Percentiles rank a stretch among this genome's conserved stretches.
Evolutionary conservation across 2,888 invertebrate genomes (phyloP).

Genomic region (Chalcis sispes): DNA sequence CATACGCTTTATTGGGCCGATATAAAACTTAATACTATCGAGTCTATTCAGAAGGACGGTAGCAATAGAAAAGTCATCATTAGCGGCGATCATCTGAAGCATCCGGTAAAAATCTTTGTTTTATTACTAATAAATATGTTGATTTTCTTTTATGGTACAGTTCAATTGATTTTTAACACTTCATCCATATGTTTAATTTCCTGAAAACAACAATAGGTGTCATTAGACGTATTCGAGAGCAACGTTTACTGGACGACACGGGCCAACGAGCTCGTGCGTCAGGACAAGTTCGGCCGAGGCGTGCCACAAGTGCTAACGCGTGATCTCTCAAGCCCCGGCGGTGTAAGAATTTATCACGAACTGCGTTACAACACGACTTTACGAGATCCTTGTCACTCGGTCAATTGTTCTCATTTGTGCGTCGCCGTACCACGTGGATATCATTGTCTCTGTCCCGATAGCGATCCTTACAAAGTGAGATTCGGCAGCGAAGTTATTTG

Average conservation of each 20-base stretch:
- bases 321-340: conserved; percentile 90
- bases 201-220: conserved; percentile 72
- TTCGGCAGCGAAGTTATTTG: conserved; percentile 83
- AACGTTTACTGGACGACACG: conserved; percentile 95
- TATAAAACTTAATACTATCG: conserved; percentile 92
- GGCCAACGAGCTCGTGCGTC: conserved; percentile 88
- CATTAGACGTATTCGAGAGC: conserved; percentile 95
- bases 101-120: conserved; percentile 58
- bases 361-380: conserved; percentile 88
- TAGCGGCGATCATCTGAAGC: conserved; percentile 79
- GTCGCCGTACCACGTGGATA: conserved; percentile 91
- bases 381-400: conserved; percentile 82
- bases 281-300: conserved; percentile 98
- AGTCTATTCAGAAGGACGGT: conserved; percentile 90
- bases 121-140: no score
- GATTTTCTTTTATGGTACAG: not conserved
- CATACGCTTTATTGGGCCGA: conserved; percentile 97
- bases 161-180: not conserved
- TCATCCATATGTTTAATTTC: not conserved
- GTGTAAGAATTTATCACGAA: conserved; percentile 91
- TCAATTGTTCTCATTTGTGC: conserved; percentile 94
- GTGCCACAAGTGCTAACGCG: conserved; percentile 89
- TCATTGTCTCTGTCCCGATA: conserved; percentile 94
- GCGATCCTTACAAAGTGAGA: not conserved
- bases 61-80: conserved; percentile 84